Percentiles rank a stretch among this genome's conserved stretches.
Conservation (phyloP, 2,797 vertebrate species). For the Clarias fuscus region DNA sequence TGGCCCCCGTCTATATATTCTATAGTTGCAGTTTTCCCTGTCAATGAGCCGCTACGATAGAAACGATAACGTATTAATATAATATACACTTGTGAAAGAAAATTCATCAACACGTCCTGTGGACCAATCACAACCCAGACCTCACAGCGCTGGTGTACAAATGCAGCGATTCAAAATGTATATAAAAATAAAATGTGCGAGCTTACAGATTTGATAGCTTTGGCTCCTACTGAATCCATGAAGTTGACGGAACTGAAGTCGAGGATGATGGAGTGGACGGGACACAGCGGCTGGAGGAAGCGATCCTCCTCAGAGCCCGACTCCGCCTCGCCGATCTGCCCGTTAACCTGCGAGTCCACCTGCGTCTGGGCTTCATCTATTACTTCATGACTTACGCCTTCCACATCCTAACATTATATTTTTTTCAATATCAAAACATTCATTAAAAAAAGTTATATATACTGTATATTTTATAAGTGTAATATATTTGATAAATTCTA, state of each 20-base stretch:
- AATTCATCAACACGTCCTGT: neutral
- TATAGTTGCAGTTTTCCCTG: neutral
- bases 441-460: too few species aligned
- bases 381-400: slow-evolving; percentile 78
- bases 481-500: too few species aligned
- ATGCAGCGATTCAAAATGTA: neutral
- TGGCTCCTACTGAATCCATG: slow-evolving; percentile 91
- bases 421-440: too few species aligned
- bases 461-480: too few species aligned
- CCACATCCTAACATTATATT: slow-evolving; percentile 65
- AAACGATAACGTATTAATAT: neutral
- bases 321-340: slow-evolving; percentile 66
- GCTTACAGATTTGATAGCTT: slow-evolving; percentile 87
- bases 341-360: slow-evolving; percentile 69
- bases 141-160: neutral
- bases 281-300: slow-evolving; percentile 71
- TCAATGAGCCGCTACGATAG: neutral
- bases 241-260: slow-evolving; percentile 89
- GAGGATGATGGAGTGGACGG: slow-evolving; percentile 82
- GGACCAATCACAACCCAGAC: neutral
- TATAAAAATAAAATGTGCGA: too few species aligned
- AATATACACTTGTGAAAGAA: neutral
- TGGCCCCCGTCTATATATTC: too few species aligned
- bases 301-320: slow-evolving; percentile 69
- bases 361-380: slow-evolving; percentile 58